Percentiles rank a stretch among this genome's conserved stretches.
phyloP scores from a whole-genome alignment of 2,113 vertebrate genomes.

The Notechis scutatus region DNA sequence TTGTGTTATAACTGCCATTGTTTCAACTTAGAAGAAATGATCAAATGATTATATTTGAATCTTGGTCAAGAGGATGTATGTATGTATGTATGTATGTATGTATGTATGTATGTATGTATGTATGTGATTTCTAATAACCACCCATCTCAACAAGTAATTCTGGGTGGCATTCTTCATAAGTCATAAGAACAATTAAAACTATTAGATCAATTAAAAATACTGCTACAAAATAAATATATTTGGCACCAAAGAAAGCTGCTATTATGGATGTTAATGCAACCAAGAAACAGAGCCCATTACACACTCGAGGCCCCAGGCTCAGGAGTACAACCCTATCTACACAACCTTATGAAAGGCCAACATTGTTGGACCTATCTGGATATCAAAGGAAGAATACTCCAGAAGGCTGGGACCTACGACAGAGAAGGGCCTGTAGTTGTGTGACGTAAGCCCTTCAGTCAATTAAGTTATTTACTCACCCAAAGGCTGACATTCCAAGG shows the following conservation, averaged over 20 bases:
- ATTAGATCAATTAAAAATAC: neutral
- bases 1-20: neutral
- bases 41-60: neutral
- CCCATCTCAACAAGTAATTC: neutral
- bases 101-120: neutral
- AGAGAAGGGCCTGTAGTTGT: neutral
- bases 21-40: neutral
- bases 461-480: too few species aligned
- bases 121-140: neutral
- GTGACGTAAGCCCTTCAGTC: too few species aligned
- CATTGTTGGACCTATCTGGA: neutral
- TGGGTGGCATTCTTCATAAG: neutral
- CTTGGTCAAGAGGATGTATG: neutral
- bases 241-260: neutral
- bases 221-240: neutral
- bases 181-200: neutral
- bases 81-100: too few species aligned
- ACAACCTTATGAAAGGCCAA: neutral
- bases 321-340: neutral
- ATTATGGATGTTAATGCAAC: neutral
- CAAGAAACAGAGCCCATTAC: neutral
- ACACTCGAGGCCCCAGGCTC: neutral
- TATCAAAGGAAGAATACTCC: neutral
- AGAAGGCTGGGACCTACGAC: neutral
- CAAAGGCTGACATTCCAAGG: neutral